phyloP scores from a whole-genome alignment of 2,113 vertebrate genomes.

The Lophochroa leadbeateri region DNA sequence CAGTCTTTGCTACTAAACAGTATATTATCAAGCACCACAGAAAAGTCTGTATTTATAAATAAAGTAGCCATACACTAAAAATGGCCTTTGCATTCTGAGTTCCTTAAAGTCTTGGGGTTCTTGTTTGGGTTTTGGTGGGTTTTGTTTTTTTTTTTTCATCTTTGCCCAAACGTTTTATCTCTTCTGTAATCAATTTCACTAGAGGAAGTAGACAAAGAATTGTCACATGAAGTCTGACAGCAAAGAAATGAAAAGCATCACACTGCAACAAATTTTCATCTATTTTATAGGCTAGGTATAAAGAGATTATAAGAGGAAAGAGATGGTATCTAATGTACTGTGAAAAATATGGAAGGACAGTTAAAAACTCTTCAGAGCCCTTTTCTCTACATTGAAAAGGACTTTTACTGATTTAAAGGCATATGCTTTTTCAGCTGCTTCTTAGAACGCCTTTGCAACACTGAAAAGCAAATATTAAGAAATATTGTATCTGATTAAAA shows the following conservation, averaged over 20 bases:
- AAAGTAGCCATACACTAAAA: neutral
- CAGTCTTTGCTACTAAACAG: neutral
- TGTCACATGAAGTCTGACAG: neutral
- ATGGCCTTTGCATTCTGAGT: neutral
- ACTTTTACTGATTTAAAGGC: neutral
- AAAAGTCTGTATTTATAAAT: neutral
- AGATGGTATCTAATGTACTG: conserved; percentile 1
- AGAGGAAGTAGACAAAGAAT: neutral
- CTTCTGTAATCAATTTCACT: neutral
- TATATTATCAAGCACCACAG: neutral
- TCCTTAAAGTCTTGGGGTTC: neutral
- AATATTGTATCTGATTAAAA: neutral
- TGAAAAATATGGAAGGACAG: conserved; percentile 11
- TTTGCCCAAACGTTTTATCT: neutral
- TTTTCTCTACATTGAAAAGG: neutral
- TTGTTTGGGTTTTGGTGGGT: neutral
- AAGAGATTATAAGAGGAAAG: neutral
- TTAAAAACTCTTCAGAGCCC: neutral
- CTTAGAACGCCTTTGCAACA: neutral
- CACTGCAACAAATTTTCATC: conserved; percentile 18
- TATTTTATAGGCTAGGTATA: conserved; percentile 10
- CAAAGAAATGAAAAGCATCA: conserved; percentile 21
- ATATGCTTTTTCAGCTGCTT: neutral
- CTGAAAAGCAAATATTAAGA: neutral
- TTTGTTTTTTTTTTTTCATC: neutral